phyloP scores from a whole-genome alignment of 2,113 vertebrate genomes.

The Chascanopsetta lugubris region DNA sequence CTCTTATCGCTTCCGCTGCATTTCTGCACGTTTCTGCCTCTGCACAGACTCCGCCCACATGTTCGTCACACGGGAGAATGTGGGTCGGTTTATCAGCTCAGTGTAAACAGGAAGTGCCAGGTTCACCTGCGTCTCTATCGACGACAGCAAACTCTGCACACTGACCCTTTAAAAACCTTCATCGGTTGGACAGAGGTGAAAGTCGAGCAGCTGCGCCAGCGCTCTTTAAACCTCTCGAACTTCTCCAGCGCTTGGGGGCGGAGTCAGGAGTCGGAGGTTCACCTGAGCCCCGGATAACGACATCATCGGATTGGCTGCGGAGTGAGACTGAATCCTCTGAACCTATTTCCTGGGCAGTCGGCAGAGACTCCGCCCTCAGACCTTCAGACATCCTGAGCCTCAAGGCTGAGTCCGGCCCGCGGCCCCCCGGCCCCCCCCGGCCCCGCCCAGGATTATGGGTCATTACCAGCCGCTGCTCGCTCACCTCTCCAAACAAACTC shows the following conservation, averaged over 20 bases:
- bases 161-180: too few species aligned
- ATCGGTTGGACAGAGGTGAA: too few species aligned
- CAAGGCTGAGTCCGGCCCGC: conserved; percentile 38
- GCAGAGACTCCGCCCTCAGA: conserved; percentile 48
- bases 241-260: not conserved
- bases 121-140: too few species aligned
- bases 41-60: too few species aligned
- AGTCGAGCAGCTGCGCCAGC: too few species aligned
- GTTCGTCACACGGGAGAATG: too few species aligned
- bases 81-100: too few species aligned
- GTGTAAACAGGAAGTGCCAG: too few species aligned
- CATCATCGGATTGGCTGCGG: conserved; percentile 73
- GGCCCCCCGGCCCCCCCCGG: too few species aligned
- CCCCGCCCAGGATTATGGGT: conserved; percentile 47
- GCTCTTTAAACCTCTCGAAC: conserved; percentile 3
- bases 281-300: conserved; percentile 58
- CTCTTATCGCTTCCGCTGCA: too few species aligned
- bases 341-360: conserved; percentile 66
- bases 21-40: too few species aligned
- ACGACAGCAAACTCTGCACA: too few species aligned
- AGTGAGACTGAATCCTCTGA: conserved; percentile 74
- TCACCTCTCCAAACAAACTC: conserved; percentile 43
- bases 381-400: not conserved
- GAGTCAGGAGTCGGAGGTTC: conserved; percentile 13
- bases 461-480: conserved; percentile 17